Base-by-base conservation (phyloP, 2,888 invertebrate genomes). In the Oscheius myriophilus region DNA sequence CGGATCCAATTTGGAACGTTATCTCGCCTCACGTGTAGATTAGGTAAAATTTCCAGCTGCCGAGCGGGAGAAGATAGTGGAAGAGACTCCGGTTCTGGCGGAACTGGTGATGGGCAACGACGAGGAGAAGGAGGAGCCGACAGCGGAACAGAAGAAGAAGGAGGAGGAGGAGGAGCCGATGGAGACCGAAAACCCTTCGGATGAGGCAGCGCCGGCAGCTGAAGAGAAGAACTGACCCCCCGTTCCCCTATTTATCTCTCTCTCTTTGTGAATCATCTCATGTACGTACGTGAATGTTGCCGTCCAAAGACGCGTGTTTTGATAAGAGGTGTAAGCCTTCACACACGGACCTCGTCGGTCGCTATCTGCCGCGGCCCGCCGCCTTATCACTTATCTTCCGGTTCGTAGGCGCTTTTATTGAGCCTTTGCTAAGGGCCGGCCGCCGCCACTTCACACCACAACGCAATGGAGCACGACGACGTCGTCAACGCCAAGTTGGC, bases 11-110 rank as follows among this genome's bases (percentile, higher is more conserved):
- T 33, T 33, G 33, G 33, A n/a, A 33, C 33, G 33, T 54, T 54
- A 54, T 54, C 53, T 21, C 53, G 23, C 9, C 53, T 14, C 52
- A 52, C 52, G 33, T 23, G 53, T n/a, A 33, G 18, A n/a, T 33
- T 12, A 45, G 33, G 33, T 9, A 41, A 43, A 33, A 26, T 43
- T 57, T 67, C 51, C 43, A 72, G 72, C 64, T 18, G 63, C 67
- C 2, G 70, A 73, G n/a, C 68, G 70, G 16, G 70, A 71, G 42
- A 67, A 71, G 42, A 65, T 59, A 55, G 65, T 61, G n/a, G 68
- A 73, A 26, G 68, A 76, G 55, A 79, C 75, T 16, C 81, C 81
- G 33, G 74, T 81, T 21, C 62, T 81, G 45, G 75, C 72, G 63
- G 74, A 72, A 55, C 66, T 81, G 46, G 73, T 71, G 6, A 70